Evolutionary conservation across 2,113 vertebrate genomes (phyloP), one percentile per base, ranked within the genome.

Genomic region (Oreotrochilus melanogaster): DNA sequence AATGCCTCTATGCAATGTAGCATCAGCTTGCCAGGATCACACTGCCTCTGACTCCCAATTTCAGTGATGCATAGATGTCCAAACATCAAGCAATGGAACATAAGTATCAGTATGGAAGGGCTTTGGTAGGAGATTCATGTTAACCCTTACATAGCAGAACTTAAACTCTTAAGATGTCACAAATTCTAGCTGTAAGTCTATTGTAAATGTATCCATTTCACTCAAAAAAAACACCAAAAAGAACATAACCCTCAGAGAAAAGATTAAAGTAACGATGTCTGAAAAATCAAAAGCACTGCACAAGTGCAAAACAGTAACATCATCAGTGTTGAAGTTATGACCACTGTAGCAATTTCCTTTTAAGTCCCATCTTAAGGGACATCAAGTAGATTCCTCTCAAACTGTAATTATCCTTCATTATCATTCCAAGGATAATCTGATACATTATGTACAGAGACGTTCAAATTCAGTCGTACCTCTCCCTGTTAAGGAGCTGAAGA

Each of bases 61-160:
- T 57, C 75, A 91, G 35, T 17, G 64, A 42, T 4, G 21, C 5
- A 54, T 9, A 78, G 24, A 88, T 2, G 8, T 35, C 21, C 45
- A 86, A 86, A 61, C 27, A 57, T 27, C 31, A 89, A 42, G 31
- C 25, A 58, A 50, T 3, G 3, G 19, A 86, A 23, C 25, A 47
- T 15, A 9, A 47, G 3, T 4, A 71, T 4, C 23, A 21, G 28
- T 30, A n/a, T 6, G 16, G 37, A 31, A 85, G 35, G 21, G 39
- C 16, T 43, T 17, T 28, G 1, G 0, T 24, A 35, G 0, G 0
- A 70, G 33, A 10, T 18, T 76, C 35, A 18, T 2, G 2, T 18
- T 39, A 7, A 50, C 9, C 22, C 10, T 45, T 19, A 45, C 4
- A 25, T 1, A 1, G 65, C 35, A 91, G 31, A 86, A 88, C 56